phyloP scores from a whole-genome alignment of 37 sponge, comb jelly and placozoan genomes.

The Geodia barretti region DNA sequence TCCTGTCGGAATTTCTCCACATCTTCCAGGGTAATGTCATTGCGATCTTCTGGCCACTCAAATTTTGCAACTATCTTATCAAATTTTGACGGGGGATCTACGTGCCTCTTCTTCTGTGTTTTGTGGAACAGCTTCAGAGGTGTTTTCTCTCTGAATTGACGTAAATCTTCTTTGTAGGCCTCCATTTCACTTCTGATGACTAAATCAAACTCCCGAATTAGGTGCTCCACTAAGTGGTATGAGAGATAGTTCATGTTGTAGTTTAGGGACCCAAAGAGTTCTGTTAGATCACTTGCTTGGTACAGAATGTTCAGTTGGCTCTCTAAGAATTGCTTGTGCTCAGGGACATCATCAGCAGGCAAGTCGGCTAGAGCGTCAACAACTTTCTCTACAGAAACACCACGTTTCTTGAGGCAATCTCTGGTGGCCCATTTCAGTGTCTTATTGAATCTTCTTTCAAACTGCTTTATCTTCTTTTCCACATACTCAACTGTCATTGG shows the following conservation, averaged over 20 bases:
- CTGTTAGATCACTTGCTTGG: not conserved
- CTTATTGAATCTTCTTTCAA: not conserved
- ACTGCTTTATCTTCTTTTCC: no score
- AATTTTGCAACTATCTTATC: not conserved
- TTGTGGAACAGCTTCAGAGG: not conserved
- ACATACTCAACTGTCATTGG: no score
- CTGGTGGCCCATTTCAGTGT: not conserved
- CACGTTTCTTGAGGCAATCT: not conserved
- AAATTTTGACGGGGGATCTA: not conserved
- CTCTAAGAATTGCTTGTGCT: not conserved
- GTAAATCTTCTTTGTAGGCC: not conserved
- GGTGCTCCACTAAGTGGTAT: not conserved
- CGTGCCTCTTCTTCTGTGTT: not conserved
- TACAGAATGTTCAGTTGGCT: not conserved
- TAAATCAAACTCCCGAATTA: not conserved
- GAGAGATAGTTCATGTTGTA: not conserved
- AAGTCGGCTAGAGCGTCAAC: not conserved
- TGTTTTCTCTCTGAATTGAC: not conserved
- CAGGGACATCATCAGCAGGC: not conserved
- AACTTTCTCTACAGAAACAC: not conserved
- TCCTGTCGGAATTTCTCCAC: not conserved
- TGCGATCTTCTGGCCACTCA: not conserved
- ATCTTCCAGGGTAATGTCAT: not conserved
- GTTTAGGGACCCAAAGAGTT: not conserved
- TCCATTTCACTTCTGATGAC: not conserved